Conservation (phyloP, 2,113 vertebrate species). For the human (Homo sapiens) region GRCh38 chr12:15834001-15834500, state of each 20-base stretch:
- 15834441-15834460: neutral
- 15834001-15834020: neutral
- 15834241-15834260: neutral
- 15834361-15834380: neutral
- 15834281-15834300: neutral
- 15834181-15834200: neutral
- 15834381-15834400: too few species aligned
- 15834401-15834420: neutral
- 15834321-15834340: neutral
- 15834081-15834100: neutral
- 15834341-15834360: neutral
- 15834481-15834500: neutral
- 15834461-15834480: neutral
- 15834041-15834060: neutral
- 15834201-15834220: neutral
- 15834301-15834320: neutral
- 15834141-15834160: neutral
- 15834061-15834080: conserved; percentile 8
- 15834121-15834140: neutral
- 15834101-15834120: conserved; percentile 10
- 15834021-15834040: neutral
- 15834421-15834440: neutral
- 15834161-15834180: neutral
- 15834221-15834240: neutral
- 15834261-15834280: neutral